phyloP scores from a whole-genome alignment of 2,888 invertebrate species.

The Tenthredo mesomela region DNA sequence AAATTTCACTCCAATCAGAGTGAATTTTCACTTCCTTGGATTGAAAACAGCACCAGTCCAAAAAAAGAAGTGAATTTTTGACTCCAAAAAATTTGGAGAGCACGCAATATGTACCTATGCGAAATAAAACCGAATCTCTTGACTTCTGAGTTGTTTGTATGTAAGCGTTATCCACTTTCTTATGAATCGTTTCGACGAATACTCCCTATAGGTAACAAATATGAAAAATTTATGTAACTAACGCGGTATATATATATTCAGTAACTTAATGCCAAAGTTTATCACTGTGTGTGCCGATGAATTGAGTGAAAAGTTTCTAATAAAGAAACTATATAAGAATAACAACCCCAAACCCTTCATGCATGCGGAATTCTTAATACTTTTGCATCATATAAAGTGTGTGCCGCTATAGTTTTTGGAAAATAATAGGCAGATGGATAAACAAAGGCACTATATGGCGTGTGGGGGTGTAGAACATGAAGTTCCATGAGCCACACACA shows the following conservation, averaged over 20 bases:
- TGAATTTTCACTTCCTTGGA: too few relatives aligned
- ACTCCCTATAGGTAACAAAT: background rate
- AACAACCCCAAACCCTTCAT: background rate
- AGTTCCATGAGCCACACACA: background rate
- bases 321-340: background rate
- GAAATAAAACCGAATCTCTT: too few relatives aligned
- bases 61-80: too few relatives aligned
- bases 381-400: background rate
- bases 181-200: too few relatives aligned
- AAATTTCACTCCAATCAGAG: too few relatives aligned
- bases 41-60: too few relatives aligned
- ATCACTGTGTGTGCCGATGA: background rate
- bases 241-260: background rate
- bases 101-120: too few relatives aligned
- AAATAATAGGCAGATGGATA: background rate
- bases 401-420: background rate
- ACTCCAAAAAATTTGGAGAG: too few relatives aligned
- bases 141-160: too few relatives aligned
- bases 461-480: background rate
- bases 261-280: background rate
- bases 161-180: too few relatives aligned
- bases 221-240: background rate
- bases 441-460: background rate
- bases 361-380: background rate
- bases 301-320: background rate